Evolutionary conservation across 2,797 vertebrate species (phyloP).

Genomic region (Enteromius mattozi): DNA sequence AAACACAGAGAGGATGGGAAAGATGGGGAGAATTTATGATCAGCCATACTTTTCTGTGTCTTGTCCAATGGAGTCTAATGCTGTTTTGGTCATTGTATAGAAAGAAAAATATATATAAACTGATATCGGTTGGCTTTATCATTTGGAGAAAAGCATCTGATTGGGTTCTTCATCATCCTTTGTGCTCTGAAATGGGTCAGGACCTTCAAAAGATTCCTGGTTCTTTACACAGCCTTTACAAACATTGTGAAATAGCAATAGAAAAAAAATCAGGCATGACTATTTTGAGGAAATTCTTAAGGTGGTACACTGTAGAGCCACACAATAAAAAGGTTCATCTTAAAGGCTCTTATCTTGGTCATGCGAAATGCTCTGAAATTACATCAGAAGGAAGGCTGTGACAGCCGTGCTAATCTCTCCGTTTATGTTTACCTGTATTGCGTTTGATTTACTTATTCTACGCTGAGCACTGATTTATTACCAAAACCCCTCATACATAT

Average conservation of each 20-base stretch:
- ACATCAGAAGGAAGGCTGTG: conserved; percentile 21
- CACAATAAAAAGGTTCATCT: conserved; percentile 19
- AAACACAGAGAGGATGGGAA: not conserved
- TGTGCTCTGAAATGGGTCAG: conserved; percentile 2
- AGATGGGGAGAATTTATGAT: conserved; percentile 4
- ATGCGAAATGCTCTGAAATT: not conserved
- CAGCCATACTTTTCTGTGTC: not conserved
- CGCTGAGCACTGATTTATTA: conserved; percentile 14
- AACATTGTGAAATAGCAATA: not conserved
- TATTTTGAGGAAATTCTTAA: not conserved
- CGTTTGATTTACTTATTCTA: conserved; percentile 27
- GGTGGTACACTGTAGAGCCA: not conserved
- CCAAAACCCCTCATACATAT: conserved; percentile 26
- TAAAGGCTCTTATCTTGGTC: conserved; percentile 12
- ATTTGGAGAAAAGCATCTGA: not conserved
- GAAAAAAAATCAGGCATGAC: not conserved
- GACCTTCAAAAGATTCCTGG: not conserved
- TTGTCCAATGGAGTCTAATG: not conserved
- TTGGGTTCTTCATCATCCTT: conserved; percentile 3
- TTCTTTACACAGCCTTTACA: conserved; percentile 4
- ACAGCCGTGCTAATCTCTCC: conserved; percentile 34
- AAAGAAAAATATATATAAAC: not conserved
- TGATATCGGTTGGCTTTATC: not conserved
- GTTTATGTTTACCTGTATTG: conserved; percentile 27
- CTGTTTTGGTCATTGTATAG: not conserved